These are phyloP conservation scores for Austrofundulus limnaeus DNA, from an alignment of 2,113 vertebrate species.

Conservation along the genomic window DNA sequence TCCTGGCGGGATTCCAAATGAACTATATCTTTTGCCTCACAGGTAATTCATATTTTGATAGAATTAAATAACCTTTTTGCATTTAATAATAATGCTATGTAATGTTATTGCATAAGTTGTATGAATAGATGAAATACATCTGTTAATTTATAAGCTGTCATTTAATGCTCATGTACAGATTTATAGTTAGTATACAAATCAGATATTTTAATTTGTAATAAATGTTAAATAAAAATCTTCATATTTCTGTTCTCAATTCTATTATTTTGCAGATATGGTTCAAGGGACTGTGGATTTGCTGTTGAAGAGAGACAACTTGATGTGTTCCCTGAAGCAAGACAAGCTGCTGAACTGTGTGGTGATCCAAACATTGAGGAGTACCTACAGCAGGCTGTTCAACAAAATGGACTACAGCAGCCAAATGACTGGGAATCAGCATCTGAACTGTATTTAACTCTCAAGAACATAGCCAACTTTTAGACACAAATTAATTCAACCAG, in stretches of 20 bases:
- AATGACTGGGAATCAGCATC: constrained; percentile 2
- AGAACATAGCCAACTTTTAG: not conserved
- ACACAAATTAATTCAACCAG: not conserved
- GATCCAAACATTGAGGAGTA: constrained; percentile 10
- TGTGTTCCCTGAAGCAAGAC: constrained; percentile 3
- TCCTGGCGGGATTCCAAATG: constrained; percentile 10
- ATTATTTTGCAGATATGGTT: constrained; percentile 14
- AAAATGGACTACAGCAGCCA: constrained; percentile 5
- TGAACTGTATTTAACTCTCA: constrained; percentile 4
- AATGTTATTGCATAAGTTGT: not conserved
- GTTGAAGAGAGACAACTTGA: constrained; percentile 2
- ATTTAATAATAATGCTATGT: not conserved
- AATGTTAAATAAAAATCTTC: not conserved
- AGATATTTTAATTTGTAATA: not conserved
- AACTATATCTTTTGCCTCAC: constrained; percentile 10
- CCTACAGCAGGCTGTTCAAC: not conserved
- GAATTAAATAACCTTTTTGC: not conserved
- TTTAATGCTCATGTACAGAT: not conserved
- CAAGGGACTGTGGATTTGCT: constrained; percentile 14
- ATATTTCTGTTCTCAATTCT: not conserved
- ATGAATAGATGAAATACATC: not conserved
- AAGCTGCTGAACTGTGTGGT: not conserved
- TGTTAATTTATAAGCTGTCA: constrained; percentile 3
- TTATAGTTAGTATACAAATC: not conserved
- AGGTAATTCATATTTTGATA: not conserved